A percentile compares a stretch with the other conserved stretches of the same genome.
phyloP scores from a whole-genome alignment of 2,113 vertebrate genomes.

The Microtus montanus region DNA sequence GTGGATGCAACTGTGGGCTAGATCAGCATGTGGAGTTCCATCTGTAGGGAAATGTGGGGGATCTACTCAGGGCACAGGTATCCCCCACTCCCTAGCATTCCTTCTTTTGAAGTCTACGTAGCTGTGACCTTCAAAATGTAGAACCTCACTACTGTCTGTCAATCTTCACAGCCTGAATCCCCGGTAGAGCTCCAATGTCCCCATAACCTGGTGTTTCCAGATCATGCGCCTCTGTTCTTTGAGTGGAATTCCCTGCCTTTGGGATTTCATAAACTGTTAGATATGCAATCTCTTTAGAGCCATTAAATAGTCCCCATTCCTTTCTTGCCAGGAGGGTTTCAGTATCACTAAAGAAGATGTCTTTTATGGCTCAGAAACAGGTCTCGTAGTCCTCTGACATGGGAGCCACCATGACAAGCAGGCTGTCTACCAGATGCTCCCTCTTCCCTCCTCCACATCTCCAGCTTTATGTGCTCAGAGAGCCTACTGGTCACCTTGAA shows the following conservation, averaged over 20 bases:
- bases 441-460: fast-evolving
- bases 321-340: background rate
- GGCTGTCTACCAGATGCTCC: background rate
- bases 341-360: fast-evolving
- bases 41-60: constrained; percentile 67
- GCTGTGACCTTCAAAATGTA: constrained; percentile 65
- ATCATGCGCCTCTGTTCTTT: fast-evolving
- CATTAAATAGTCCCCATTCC: background rate
- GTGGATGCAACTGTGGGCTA: background rate
- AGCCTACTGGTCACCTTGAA: background rate
- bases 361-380: background rate
- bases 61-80: constrained; percentile 63
- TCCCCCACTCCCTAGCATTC: constrained; percentile 17
- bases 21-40: constrained; percentile 40
- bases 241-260: background rate
- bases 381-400: background rate
- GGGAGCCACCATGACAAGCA: background rate
- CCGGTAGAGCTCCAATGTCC: fast-evolving
- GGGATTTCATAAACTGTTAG: too few species aligned
- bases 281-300: background rate
- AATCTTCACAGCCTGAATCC: background rate
- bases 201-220: fast-evolving
- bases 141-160: constrained; percentile 18
- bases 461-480: background rate
- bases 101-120: constrained; percentile 73